Percentiles rank a stretch among this genome's conserved stretches.
phyloP scores from a whole-genome alignment of 2,888 invertebrate species.

The Zhuqinia jingwanae region DNA sequence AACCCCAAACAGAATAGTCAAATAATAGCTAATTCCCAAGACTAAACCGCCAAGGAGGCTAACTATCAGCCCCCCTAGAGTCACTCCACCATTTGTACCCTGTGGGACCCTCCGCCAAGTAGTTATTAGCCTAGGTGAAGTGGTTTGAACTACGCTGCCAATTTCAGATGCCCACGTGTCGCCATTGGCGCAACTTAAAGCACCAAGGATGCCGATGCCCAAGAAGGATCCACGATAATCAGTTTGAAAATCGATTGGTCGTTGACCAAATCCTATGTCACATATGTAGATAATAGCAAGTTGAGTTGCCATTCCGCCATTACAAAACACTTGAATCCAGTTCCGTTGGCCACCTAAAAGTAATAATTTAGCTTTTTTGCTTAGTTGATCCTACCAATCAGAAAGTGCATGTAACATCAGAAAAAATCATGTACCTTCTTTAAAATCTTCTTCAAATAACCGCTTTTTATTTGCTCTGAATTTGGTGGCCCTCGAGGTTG shows the following conservation, averaged over 20 bases:
- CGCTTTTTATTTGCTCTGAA: slow-evolving; percentile 86
- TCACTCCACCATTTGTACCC: slow-evolving; percentile 94
- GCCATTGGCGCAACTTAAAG: slow-evolving; percentile 91
- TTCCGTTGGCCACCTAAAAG: slow-evolving; percentile 89
- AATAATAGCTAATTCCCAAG: slow-evolving; percentile 88
- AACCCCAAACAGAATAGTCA: slow-evolving; percentile 85
- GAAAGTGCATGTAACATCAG: too few species aligned
- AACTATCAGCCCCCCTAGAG: slow-evolving; percentile 83
- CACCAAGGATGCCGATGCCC: slow-evolving; percentile 88
- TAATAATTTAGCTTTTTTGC: too few species aligned
- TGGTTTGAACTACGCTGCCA: slow-evolving; percentile 86
- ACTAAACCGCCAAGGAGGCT: slow-evolving; percentile 86
- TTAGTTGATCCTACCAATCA: too few species aligned
- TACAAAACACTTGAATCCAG: slow-evolving; percentile 95
- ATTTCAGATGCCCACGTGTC: slow-evolving; percentile 96
- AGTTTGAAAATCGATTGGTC: slow-evolving; percentile 88
- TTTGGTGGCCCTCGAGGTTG: slow-evolving; percentile 91
- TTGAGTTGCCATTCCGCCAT: slow-evolving; percentile 92
- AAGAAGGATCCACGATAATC: slow-evolving; percentile 92
- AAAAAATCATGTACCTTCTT: slow-evolving; percentile 91
- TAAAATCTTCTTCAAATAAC: slow-evolving; percentile 88
- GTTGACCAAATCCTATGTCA: slow-evolving; percentile 90
- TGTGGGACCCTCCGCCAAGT: slow-evolving; percentile 88
- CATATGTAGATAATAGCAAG: slow-evolving; percentile 87
- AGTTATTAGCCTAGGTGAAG: slow-evolving; percentile 89